Evolutionary conservation across 2,797 vertebrate species (phyloP), one percentile per base, ranked within the genome.

Genomic region (Hydrocynus forskahlii): DNA sequence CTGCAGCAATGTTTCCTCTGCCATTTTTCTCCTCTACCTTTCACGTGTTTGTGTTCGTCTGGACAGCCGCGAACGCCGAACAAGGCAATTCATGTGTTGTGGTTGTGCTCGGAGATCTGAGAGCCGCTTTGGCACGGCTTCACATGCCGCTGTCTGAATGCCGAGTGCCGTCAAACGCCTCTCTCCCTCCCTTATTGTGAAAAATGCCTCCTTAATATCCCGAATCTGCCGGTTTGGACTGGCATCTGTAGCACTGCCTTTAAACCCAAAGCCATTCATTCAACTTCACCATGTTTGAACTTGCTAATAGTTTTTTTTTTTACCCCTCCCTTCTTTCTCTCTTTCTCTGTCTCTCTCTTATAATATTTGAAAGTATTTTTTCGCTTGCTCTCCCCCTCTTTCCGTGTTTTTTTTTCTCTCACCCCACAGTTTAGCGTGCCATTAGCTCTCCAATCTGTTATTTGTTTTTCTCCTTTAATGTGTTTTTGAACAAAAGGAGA

Each of bases 371-470:
- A 57, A 57, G 55, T 57, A 7, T 3, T 73, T 52, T 57, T 29
- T 52, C 52, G 38, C 38, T 62, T 43, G n/a, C n/a, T 25, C 43
- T 35, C 73, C 0, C 67, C 50, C 59, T 5, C 79, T 10, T 45
- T 57, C 40, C 13, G 19, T 77, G 40, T 76, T 23, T 69, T 64
- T 81, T 67, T 76, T n/a, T n/a, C n/a, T 54, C 38, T 76, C 50
- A 54, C 75, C 50, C 63, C 75, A 81, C 76, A 68, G 76, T 80
- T 85, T 83, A 74, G 48, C 67, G 50, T 80, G 63, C 83, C 82
- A 79, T 85, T 85, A 87, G 78, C 82, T 88, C 55, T 72, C 67
- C 83, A 88, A 81, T 87, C 84, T 85, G 87, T 87, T 88, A 80
- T 88, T 84, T 81, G 81, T 84, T 87, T 86, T 84, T 71, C 52